Evolutionary conservation across 2,888 invertebrate genomes (phyloP).

Genomic region (Cantharis nigra): DNA sequence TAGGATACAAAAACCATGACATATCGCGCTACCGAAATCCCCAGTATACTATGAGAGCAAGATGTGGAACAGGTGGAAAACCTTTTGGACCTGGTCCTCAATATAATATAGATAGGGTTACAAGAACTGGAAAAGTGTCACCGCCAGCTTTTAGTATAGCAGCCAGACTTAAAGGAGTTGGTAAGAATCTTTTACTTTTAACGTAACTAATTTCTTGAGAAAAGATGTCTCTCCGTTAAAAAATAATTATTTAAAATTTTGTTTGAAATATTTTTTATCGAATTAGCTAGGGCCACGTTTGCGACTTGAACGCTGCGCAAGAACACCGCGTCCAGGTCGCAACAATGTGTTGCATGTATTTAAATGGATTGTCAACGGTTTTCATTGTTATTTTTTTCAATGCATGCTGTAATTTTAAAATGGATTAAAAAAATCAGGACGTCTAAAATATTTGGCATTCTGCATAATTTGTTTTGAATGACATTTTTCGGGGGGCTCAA

Average conservation of each 20-base stretch:
- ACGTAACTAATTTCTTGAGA: no score
- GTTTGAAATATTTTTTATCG: no score
- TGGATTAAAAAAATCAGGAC: neutral
- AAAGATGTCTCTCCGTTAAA: no score
- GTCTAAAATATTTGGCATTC: neutral
- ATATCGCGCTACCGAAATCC: conserved; percentile 65
- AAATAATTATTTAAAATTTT: no score
- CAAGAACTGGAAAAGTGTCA: conserved; percentile 53
- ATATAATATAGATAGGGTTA: conserved; percentile 59
- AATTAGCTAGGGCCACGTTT: no score
- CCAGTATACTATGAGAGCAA: conserved; percentile 65
- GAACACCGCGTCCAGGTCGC: no score
- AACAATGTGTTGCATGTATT: no score
- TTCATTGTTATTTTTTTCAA: neutral
- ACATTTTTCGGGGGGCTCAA: neutral
- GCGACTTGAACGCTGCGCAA: no score
- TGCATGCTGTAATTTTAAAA: neutral
- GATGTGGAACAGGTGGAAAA: conserved; percentile 32
- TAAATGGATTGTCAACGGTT: no score
- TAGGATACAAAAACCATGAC: conserved; percentile 67
- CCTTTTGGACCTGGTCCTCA: conserved; percentile 55
- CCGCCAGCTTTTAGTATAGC: conserved; percentile 59
- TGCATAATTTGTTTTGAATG: neutral
- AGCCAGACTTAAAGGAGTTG: conserved; percentile 30
- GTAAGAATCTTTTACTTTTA: conserved; percentile 15